These are phyloP conservation scores for Melanostoma mellinum DNA, from an alignment of 2,888 invertebrate species.

Conservation along the genomic window DNA sequence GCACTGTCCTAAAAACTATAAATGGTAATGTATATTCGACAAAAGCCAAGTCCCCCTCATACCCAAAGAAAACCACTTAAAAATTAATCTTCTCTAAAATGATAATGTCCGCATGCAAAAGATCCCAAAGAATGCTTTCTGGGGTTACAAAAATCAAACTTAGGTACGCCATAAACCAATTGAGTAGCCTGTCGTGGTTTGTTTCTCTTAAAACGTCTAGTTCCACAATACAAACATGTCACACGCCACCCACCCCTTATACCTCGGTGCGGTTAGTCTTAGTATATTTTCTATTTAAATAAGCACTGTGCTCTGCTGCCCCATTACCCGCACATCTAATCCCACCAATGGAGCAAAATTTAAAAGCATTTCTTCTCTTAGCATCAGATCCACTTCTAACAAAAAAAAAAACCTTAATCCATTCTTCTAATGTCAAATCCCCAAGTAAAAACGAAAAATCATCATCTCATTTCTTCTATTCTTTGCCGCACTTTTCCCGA, in stretches of 20 bases:
- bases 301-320: background rate
- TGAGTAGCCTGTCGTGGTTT: too few relatives aligned
- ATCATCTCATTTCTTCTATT: background rate
- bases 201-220: too few relatives aligned
- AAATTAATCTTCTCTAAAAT: background rate
- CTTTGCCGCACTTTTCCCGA: background rate
- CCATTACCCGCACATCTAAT: constrained; percentile 17
- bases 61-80: background rate
- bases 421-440: constrained; percentile 9
- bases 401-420: constrained; percentile 31
- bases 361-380: constrained; percentile 21
- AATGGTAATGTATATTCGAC: too few relatives aligned
- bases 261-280: background rate
- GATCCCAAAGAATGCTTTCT: background rate
- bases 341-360: constrained; percentile 15
- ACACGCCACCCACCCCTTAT: background rate
- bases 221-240: background rate
- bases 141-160: background rate
- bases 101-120: background rate
- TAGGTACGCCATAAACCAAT: too few relatives aligned
- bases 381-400: constrained; percentile 20
- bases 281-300: background rate
- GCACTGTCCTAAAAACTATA: too few relatives aligned
- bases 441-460: constrained; percentile 1
- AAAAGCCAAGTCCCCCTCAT: background rate